Evolutionary conservation across 37 sponge, comb jelly and placozoan genomes (phyloP).

Genomic region (Cladorhizidae sp.): DNA sequence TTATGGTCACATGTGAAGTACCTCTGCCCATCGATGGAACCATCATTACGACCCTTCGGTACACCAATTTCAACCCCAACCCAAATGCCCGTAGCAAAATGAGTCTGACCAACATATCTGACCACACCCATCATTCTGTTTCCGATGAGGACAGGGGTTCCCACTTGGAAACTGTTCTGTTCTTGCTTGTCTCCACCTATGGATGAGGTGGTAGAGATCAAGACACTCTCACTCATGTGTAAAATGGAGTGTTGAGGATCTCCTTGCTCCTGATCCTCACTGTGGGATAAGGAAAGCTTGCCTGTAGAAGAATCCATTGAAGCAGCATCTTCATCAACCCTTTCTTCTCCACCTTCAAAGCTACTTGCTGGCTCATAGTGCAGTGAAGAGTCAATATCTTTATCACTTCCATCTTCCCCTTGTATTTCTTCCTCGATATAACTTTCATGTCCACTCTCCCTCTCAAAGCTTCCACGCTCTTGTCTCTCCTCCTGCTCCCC

Average conservation of each 20-base stretch:
- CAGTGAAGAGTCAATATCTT: not conserved
- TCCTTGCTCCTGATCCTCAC: not conserved
- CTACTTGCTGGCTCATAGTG: not conserved
- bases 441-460: not conserved
- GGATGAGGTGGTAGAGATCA: not conserved
- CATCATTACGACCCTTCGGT: slow-evolving; percentile 55
- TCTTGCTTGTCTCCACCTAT: slow-evolving; percentile 1
- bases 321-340: not conserved
- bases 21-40: slow-evolving; percentile 45
- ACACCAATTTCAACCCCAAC: slow-evolving; percentile 62
- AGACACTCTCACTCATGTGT: not conserved
- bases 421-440: not conserved
- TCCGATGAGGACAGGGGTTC: slow-evolving; percentile 60
- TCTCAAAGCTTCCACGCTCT: not conserved
- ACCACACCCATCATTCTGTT: slow-evolving; percentile 41
- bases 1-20: slow-evolving; percentile 58
- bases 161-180: slow-evolving; percentile 1
- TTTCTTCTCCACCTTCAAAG: no score
- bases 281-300: not conserved
- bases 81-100: slow-evolving; percentile 61
- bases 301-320: not conserved
- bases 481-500: not conserved
- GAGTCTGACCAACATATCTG: slow-evolving; percentile 51
- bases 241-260: not conserved
- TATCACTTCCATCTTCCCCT: not conserved